phyloP scores from a whole-genome alignment of 1,140 invertebrate species.

The Diabrotica undecimpunctata region DNA sequence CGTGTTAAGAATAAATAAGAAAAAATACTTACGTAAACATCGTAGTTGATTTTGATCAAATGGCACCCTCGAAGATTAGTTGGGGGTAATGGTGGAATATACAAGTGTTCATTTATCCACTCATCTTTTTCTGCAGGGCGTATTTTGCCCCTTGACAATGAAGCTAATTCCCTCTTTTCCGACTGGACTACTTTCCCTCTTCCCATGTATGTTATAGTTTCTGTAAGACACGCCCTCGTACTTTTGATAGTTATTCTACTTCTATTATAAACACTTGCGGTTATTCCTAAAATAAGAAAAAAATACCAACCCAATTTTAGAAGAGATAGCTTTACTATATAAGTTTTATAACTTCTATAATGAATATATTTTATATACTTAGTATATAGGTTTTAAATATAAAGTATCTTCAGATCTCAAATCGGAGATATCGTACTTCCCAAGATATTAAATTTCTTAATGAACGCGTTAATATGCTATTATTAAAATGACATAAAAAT shows the following conservation, averaged over 20 bases:
- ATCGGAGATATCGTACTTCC: too few species aligned
- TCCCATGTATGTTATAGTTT: constrained; percentile 88
- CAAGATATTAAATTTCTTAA: too few species aligned
- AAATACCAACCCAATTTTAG: not conserved
- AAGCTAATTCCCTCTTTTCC: constrained; percentile 81
- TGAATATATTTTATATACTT: too few species aligned
- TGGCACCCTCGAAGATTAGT: constrained; percentile 94
- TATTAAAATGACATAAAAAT: too few species aligned
- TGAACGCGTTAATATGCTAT: too few species aligned
- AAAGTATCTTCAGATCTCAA: too few species aligned
- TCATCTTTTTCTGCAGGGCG: constrained; percentile 75
- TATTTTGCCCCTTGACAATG: constrained; percentile 77
- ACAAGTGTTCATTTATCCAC: constrained; percentile 87
- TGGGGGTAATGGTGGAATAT: constrained; percentile 90
- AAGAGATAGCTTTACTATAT: too few species aligned
- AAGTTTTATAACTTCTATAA: too few species aligned
- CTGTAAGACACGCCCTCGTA: constrained; percentile 74
- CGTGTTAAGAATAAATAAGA: not conserved
- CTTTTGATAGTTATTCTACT: constrained; percentile 74
- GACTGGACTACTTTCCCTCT: constrained; percentile 81
- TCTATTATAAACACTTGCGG: constrained; percentile 80
- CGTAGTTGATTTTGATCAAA: constrained; percentile 91
- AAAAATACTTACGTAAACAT: constrained; percentile 80
- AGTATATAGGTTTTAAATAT: too few species aligned
- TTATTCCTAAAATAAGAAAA: constrained; percentile 44